Conservation (phyloP, 2,888 invertebrate genomes). For the Horisme vitalbata region DNA sequence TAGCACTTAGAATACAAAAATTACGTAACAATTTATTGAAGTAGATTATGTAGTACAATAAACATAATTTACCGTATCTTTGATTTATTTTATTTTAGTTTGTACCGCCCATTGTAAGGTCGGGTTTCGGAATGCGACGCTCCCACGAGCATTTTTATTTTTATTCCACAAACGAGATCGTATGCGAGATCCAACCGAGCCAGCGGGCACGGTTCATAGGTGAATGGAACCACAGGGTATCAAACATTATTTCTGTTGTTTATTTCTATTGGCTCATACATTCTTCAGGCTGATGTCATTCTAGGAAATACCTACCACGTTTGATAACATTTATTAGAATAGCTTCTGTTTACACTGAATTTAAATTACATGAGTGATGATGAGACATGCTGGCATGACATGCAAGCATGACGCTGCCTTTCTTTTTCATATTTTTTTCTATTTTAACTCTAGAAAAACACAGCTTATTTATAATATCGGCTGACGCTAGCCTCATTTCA, state of each 20-base stretch:
- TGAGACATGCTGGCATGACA: too few species aligned
- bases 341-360: constrained; percentile 3
- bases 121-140: constrained; percentile 28
- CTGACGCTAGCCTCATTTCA: too few species aligned
- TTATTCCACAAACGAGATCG: constrained; percentile 39
- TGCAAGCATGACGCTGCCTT: too few species aligned
- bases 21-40: too few species aligned
- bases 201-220: constrained; percentile 52
- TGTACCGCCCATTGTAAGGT: constrained; percentile 18
- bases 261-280: constrained; percentile 18
- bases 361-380: not conserved
- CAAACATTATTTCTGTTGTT: too few species aligned
- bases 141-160: constrained; percentile 44
- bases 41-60: too few species aligned
- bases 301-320: constrained; percentile 21
- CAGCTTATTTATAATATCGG: too few species aligned
- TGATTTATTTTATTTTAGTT: constrained; percentile 19
- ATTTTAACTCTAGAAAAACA: too few species aligned
- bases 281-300: constrained; percentile 22
- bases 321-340: constrained; percentile 25
- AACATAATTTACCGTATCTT: not conserved
- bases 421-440: too few species aligned
- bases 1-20: too few species aligned
- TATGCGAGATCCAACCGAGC: constrained; percentile 38
- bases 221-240: constrained; percentile 37